Percentiles rank a stretch among this genome's conserved stretches.
Evolutionary conservation across 2,888 invertebrate species (phyloP).

Genomic region (Drosophila mettleri): DNA sequence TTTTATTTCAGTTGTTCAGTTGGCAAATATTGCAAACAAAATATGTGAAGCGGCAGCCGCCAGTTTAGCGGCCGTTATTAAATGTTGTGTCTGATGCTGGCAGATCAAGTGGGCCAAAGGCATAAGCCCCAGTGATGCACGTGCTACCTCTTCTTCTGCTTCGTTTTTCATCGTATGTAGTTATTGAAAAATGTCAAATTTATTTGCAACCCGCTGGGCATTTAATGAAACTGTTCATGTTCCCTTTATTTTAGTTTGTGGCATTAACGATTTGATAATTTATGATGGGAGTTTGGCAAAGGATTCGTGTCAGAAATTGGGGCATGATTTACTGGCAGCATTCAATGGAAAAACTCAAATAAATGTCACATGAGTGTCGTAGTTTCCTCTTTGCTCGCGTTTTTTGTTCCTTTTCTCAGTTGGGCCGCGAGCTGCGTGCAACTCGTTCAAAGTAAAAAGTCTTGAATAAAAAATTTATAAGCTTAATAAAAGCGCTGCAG

Average conservation of each 20-base stretch:
- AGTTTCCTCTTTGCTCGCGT: not conserved
- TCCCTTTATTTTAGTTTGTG: constrained; percentile 6
- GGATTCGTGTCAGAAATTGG: constrained; percentile 22
- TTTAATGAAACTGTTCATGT: constrained; percentile 55
- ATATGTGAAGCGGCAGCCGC: constrained; percentile 39
- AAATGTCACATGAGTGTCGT: constrained; percentile 73
- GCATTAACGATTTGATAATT: constrained; percentile 69
- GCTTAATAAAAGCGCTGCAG: constrained; percentile 78
- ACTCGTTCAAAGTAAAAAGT: constrained; percentile 76
- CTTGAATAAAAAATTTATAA: constrained; percentile 79
- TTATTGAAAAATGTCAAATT: constrained; percentile 50
- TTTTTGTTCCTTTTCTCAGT: not conserved
- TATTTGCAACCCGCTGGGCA: constrained; percentile 47
- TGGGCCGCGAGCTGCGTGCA: constrained; percentile 32
- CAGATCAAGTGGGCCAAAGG: constrained; percentile 18
- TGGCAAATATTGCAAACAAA: constrained; percentile 43
- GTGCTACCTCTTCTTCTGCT: not conserved
- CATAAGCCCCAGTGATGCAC: constrained; percentile 19
- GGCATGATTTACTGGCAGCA: constrained; percentile 49
- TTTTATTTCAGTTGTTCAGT: constrained; percentile 16
- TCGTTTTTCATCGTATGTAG: not conserved
- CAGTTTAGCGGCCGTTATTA: constrained; percentile 45
- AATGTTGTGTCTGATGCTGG: constrained; percentile 38
- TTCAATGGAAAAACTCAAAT: constrained; percentile 53
- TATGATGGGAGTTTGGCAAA: constrained; percentile 47